Conservation (phyloP, 2,888 invertebrate species). For the Cecidostiba fungosa region DNA sequence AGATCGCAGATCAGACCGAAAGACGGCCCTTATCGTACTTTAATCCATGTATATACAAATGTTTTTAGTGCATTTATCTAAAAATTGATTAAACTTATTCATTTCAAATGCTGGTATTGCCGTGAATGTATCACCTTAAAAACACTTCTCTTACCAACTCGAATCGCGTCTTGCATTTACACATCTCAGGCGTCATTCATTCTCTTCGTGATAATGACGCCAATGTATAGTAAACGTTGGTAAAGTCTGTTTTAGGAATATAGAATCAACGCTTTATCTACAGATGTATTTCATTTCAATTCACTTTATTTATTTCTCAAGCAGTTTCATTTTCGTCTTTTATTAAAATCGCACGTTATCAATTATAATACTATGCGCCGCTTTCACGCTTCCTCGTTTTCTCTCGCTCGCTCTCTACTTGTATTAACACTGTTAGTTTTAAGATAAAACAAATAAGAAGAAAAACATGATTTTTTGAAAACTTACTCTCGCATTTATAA, state of each 20-base stretch:
- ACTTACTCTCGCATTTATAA: not conserved
- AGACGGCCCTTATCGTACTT: not conserved
- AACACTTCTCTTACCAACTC: not conserved
- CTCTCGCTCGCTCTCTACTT: constrained; percentile 19
- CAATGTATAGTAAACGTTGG: not conserved
- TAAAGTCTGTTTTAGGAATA: constrained; percentile 15
- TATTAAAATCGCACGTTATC: constrained; percentile 49
- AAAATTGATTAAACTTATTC: constrained; percentile 2
- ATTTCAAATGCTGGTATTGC: not conserved
- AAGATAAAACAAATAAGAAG: constrained; percentile 16
- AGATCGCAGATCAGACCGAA: constrained; percentile 17
- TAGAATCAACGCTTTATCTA: constrained; percentile 6
- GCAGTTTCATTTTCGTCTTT: constrained; percentile 44
- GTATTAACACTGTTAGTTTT: constrained; percentile 1
- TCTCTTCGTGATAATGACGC: constrained; percentile 55
- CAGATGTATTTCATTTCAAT: constrained; percentile 17
- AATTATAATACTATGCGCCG: constrained; percentile 55
- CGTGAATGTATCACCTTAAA: not conserved
- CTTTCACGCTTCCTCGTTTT: constrained; percentile 22
- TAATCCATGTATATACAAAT: constrained; percentile 17
- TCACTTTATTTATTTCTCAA: constrained; percentile 46
- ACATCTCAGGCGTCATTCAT: not conserved
- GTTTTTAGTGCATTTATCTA: not conserved
- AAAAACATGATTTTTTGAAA: not conserved
- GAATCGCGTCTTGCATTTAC: not conserved